Base-by-base conservation (phyloP, 2,888 invertebrate species). In the Polydrusus tereticollis region DNA sequence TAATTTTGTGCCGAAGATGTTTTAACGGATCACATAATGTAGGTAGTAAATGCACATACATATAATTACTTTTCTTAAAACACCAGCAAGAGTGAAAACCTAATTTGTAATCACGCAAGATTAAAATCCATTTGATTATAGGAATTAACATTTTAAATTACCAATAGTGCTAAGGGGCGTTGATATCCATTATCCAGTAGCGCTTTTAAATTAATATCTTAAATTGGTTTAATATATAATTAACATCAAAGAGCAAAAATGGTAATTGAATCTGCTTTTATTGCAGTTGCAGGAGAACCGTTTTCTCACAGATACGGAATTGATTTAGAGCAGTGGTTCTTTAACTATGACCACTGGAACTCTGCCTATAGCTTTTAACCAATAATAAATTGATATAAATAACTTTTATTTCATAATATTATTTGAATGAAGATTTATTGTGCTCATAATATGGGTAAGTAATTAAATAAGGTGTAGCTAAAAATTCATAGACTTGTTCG, bases 81-180 rank as follows among this genome's bases (percentile, higher is more conserved):
- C 23, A 29, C 14, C 8, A 29, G 8, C 52, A 2, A 55, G 4
- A 16, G 10, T 16, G 23, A 55, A 29, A 55, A 55, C 29, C 33
- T 29, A 55, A 55, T 29, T 29, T 26, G 10, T 29, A 47, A 47
- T 18, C 10, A 29, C 29, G 16, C 38, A 6, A 21, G 50, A 64
- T 64, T 50, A 64, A 64, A 64, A 52, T 36, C 36, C 38, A n/a
- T 38, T 38, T 52, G 52, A 64, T 64, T 50, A 64, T 52, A 64
- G 38, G 20, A 29, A 45, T 45, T 20, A 29, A 23, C 12, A 50
- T 50, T 52, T 64, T 52, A 64, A 64, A 50, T 64, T 50, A 64
- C 36, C 36, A 50, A 64, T 47, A 16, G 63, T 64, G 52, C 36
- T 38, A 64, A 50, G 50, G 63, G 63, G 63, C 63, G 63, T 52